Evolutionary conservation across 2,797 vertebrate species (phyloP).

Genomic region (Xenentodon cancila): DNA sequence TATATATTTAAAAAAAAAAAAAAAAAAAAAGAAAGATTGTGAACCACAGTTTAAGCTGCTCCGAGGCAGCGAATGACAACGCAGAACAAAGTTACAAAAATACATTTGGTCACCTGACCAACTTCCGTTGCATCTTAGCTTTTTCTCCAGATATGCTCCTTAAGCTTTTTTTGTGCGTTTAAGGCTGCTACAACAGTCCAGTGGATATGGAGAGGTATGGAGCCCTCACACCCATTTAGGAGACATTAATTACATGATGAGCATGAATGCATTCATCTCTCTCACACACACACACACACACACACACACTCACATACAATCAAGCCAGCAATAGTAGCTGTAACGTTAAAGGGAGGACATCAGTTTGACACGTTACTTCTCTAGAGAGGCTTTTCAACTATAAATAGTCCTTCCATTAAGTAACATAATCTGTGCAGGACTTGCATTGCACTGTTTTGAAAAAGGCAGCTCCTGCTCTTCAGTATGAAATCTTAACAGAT

Average conservation of each 20-base stretch:
- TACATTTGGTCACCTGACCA: conserved; percentile 72
- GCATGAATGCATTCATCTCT: conserved; percentile 32
- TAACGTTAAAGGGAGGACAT: conserved; percentile 64
- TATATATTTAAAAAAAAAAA: not conserved
- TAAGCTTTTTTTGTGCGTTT: conserved; percentile 65
- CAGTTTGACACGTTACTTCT: conserved; percentile 31
- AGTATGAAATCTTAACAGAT: conserved; percentile 30
- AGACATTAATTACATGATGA: conserved; percentile 35
- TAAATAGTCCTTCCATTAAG: conserved; percentile 23
- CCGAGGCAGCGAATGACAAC: conserved; percentile 24
- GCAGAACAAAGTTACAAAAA: conserved; percentile 71
- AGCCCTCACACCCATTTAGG: conserved; percentile 53
- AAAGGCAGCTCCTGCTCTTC: conserved; percentile 53
- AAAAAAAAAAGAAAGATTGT: conserved; percentile 32
- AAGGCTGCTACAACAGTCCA: conserved; percentile 53
- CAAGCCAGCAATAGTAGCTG: conserved; percentile 52
- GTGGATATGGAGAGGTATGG: conserved; percentile 57
- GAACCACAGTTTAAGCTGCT: conserved; percentile 37
- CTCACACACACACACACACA: conserved; percentile 33
- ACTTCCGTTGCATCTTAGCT: conserved; percentile 25
- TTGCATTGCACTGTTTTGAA: conserved; percentile 41
- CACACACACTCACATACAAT: conserved; percentile 20
- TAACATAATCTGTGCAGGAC: conserved; percentile 45
- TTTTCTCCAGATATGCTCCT: conserved; percentile 66
- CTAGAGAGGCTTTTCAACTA: conserved; percentile 26